These are phyloP conservation scores for Rana temporaria DNA, from an alignment of 2,113 vertebrate genomes.

Conservation along the genomic window DNA sequence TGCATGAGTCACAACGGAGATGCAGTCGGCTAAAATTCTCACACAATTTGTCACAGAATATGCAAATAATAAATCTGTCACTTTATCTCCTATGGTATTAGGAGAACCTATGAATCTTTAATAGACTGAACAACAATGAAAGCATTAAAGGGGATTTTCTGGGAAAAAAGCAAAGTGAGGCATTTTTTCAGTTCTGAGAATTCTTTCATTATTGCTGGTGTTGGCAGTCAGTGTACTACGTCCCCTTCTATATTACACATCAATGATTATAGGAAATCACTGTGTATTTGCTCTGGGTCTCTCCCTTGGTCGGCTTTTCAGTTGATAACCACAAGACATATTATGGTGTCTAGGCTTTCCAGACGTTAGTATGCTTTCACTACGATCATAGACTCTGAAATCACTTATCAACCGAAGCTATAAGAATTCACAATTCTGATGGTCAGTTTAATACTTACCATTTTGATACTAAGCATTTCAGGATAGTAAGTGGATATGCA, in stretches of 20 bases:
- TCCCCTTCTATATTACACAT: background rate
- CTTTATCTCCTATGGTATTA: too few relatives aligned
- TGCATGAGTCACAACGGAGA: too few relatives aligned
- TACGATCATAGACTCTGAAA: background rate
- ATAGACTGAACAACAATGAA: background rate
- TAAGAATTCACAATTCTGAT: too few relatives aligned
- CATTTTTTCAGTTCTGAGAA: background rate
- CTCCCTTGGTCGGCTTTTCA: background rate
- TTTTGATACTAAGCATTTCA: too few relatives aligned
- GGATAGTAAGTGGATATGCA: too few relatives aligned
- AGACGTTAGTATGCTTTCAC: background rate
- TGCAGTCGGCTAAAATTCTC: too few relatives aligned
- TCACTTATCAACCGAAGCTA: background rate
- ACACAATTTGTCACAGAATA: too few relatives aligned
- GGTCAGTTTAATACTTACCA: too few relatives aligned
- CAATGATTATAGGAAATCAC: constrained; percentile 25
- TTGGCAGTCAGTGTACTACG: background rate
- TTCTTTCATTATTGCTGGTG: background rate
- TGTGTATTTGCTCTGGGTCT: constrained; percentile 16
- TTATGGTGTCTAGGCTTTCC: constrained; percentile 16
- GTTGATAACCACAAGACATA: constrained; percentile 35
- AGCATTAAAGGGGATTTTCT: background rate
- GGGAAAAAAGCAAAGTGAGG: background rate
- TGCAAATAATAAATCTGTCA: too few relatives aligned
- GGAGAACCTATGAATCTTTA: too few relatives aligned